Percentiles rank a stretch among this genome's conserved stretches.
phyloP scores from a whole-genome alignment of 2,888 invertebrate genomes.

The Girardia tigrina region DNA sequence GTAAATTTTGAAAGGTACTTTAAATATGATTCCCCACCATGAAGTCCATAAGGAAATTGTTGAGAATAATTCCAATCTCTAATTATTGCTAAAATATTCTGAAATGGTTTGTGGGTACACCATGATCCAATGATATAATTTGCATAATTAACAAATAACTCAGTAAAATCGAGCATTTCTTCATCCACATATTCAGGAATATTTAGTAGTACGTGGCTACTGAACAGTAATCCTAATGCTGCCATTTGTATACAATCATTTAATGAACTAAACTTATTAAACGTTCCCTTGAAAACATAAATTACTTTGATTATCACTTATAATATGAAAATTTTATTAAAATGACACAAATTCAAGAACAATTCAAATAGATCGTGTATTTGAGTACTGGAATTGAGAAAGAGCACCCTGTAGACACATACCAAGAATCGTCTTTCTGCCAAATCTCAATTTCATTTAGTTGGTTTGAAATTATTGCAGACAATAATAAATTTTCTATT shows the following conservation, averaged over 20 bases:
- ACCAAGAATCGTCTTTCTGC: not conserved
- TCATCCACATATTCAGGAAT: not conserved
- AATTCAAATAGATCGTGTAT: not conserved
- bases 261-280: not conserved
- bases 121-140: not conserved
- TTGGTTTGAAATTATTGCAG: not conserved
- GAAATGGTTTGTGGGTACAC: not conserved
- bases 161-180: not conserved
- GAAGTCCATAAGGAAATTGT: not conserved
- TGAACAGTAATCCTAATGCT: not conserved
- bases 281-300: not conserved
- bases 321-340: not conserved
- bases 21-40: not conserved
- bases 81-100: not conserved
- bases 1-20: too few relatives aligned
- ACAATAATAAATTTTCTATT: too few relatives aligned
- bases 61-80: not conserved
- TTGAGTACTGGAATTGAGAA: not conserved
- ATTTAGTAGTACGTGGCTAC: not conserved
- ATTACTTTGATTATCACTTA: not conserved
- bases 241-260: not conserved
- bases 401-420: too few relatives aligned
- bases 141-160: conserved; percentile 5
- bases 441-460: too few relatives aligned
- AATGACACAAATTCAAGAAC: not conserved